Evolutionary conservation across 2,888 invertebrate species (phyloP).

Genomic region (Diarsia rubi): DNA sequence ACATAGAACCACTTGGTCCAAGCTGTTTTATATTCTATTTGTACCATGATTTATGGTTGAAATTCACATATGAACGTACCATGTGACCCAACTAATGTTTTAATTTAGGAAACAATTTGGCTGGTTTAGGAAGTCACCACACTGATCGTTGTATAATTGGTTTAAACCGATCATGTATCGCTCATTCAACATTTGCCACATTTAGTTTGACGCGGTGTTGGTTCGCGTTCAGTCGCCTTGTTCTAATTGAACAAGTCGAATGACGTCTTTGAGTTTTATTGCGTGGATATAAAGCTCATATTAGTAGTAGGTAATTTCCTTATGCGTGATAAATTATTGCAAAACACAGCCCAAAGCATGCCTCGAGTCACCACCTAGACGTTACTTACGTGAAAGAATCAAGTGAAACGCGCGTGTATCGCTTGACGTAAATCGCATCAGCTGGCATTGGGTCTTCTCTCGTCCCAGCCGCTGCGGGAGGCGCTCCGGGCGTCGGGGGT

Average conservation of each 20-base stretch:
- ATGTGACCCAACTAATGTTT: background rate
- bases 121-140: background rate
- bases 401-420: background rate
- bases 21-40: background rate
- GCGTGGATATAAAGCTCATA: background rate
- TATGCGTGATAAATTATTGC: no score
- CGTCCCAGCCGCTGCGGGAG: no score
- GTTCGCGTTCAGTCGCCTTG: background rate
- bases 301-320: no score
- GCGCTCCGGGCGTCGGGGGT: no score
- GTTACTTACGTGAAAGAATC: background rate
- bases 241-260: background rate
- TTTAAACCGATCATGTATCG: background rate
- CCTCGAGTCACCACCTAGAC: background rate
- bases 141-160: background rate
- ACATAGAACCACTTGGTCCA: background rate
- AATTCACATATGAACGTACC: background rate
- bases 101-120: background rate
- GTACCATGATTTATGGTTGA: background rate
- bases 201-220: background rate
- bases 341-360: background rate
- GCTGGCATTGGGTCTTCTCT: no score
- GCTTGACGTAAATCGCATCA: background rate
- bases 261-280: background rate
- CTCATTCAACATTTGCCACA: background rate